These are phyloP conservation scores for Gadus macrocephalus DNA, from an alignment of 2,113 vertebrate species.

Conservation along the genomic window DNA sequence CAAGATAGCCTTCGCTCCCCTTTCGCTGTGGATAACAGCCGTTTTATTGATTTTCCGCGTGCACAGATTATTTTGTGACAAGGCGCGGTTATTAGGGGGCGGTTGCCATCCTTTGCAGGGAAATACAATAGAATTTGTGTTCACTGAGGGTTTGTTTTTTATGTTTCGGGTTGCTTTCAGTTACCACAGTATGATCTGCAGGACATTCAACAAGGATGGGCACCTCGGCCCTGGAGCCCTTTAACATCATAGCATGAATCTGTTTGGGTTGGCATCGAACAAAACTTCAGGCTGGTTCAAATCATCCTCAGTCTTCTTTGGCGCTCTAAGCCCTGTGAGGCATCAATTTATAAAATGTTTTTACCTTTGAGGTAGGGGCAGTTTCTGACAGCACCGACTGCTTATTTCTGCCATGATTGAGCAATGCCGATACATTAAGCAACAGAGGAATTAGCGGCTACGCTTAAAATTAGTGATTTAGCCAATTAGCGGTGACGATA, in stretches of 20 bases:
- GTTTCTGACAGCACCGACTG: neutral
- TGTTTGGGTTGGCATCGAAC: slow-evolving; percentile 25
- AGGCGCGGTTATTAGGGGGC: no score
- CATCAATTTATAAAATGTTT: neutral
- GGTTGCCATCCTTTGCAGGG: neutral
- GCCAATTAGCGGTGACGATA: neutral
- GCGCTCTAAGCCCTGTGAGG: neutral
- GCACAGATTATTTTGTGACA: no score
- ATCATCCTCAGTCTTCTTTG: neutral
- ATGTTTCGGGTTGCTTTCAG: neutral
- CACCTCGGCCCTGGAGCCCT: neutral
- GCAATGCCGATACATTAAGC: neutral
- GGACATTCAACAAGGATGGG: neutral
- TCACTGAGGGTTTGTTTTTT: no score
- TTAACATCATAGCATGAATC: slow-evolving; percentile 7
- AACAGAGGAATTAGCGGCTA: neutral
- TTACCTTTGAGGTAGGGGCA: neutral
- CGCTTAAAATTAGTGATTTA: neutral
- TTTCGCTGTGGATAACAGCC: no score
- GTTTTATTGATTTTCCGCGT: no score
- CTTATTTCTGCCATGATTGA: neutral
- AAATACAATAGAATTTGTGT: neutral
- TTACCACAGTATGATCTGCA: neutral
- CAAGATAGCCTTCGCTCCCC: neutral
- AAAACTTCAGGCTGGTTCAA: neutral